A percentile compares a stretch with the other conserved stretches of the same genome.
Evolutionary conservation across 2,888 invertebrate species (phyloP).

Genomic region (Euzetes globulus): DNA sequence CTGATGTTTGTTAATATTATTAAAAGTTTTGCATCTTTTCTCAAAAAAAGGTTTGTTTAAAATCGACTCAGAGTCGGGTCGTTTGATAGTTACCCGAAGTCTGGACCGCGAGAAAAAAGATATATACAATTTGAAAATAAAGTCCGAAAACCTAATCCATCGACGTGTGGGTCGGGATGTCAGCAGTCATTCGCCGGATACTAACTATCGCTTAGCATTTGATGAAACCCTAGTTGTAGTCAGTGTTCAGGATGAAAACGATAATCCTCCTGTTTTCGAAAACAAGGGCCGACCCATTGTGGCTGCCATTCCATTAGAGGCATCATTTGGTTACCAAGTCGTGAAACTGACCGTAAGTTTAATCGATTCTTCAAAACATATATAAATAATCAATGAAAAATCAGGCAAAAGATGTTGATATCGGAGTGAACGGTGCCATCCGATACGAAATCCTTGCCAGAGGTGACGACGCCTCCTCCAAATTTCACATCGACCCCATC

Average conservation of each 20-base stretch:
- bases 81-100: constrained; percentile 62
- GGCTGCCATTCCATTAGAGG: constrained; percentile 71
- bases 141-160: constrained; percentile 40
- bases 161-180: constrained; percentile 33
- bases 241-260: constrained; percentile 69
- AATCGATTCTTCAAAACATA: neutral
- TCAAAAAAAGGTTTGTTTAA: constrained; percentile 57
- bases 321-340: constrained; percentile 72
- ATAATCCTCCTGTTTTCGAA: constrained; percentile 69
- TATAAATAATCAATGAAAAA: neutral
- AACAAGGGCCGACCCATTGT: constrained; percentile 68
- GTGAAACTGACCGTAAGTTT: constrained; percentile 59
- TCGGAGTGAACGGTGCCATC: constrained; percentile 67
- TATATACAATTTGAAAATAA: constrained; percentile 55
- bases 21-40: no score
- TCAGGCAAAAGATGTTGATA: constrained; percentile 66
- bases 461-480: constrained; percentile 60
- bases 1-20: no score
- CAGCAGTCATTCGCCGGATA: constrained; percentile 22
- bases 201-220: constrained; percentile 42
- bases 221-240: constrained; percentile 74
- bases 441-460: constrained; percentile 64
- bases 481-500: constrained; percentile 68
- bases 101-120: constrained; percentile 67
- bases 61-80: constrained; percentile 68